These are phyloP conservation scores for Heterotis niloticus DNA, from an alignment of 2,113 vertebrate species.

Conservation along the genomic window DNA sequence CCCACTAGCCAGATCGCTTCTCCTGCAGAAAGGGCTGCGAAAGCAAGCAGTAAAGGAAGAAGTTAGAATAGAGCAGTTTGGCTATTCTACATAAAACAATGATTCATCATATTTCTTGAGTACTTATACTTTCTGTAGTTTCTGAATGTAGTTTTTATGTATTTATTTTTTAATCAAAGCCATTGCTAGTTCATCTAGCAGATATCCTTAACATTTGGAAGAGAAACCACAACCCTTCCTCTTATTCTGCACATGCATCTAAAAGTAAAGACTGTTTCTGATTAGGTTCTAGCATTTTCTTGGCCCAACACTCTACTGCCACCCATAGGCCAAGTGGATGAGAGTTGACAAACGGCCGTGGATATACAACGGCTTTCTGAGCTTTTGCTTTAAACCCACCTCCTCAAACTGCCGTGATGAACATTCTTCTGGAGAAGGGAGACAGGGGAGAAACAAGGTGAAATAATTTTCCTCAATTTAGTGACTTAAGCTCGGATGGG, in stretches of 20 bases:
- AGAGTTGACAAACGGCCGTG: neutral
- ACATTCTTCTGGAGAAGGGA: too few relatives aligned
- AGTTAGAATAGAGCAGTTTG: neutral
- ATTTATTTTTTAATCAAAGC: too few relatives aligned
- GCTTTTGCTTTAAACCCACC: neutral
- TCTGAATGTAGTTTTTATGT: too few relatives aligned
- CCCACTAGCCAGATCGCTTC: neutral
- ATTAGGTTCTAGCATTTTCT: neutral
- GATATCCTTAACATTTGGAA: too few relatives aligned
- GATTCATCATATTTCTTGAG: neutral
- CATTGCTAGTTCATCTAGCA: too few relatives aligned
- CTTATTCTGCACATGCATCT: neutral
- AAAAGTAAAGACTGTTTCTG: neutral
- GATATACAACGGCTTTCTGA: neutral
- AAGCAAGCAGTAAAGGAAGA: neutral
- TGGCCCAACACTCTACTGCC: constrained; percentile 2
- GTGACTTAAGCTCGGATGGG: too few relatives aligned
- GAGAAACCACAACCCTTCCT: neutral
- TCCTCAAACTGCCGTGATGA: too few relatives aligned
- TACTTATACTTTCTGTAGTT: neutral
- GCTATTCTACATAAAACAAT: neutral
- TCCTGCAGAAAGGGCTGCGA: neutral
- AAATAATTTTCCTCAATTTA: too few relatives aligned
- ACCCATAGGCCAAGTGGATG: neutral
- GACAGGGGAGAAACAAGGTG: too few relatives aligned